Evolutionary conservation across 2,888 invertebrate species (phyloP).

Genomic region (Eristalinus aeneus): DNA sequence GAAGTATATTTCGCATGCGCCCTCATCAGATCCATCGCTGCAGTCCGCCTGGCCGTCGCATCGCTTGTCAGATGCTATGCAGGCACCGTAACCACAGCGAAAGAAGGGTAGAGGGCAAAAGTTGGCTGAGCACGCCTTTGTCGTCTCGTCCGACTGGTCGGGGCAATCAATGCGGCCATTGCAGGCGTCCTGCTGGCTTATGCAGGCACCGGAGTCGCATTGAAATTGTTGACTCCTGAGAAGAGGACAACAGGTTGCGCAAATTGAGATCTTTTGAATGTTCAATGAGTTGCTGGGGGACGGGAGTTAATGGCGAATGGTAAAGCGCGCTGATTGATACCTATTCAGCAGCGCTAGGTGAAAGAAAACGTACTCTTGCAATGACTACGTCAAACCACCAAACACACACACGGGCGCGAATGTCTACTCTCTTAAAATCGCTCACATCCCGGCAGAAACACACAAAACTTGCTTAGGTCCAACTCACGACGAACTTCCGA

Average conservation of each 20-base stretch:
- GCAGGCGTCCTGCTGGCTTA: slow-evolving; percentile 65
- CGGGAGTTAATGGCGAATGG: no score
- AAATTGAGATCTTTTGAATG: neutral
- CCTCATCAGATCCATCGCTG: slow-evolving; percentile 75
- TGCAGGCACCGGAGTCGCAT: slow-evolving; percentile 72
- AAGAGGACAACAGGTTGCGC: neutral
- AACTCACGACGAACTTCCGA: neutral
- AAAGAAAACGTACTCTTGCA: no score
- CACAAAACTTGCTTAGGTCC: neutral
- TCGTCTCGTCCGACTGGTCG: slow-evolving; percentile 75
- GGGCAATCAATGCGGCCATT: slow-evolving; percentile 79
- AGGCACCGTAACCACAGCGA: slow-evolving; percentile 76
- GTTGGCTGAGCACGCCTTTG: slow-evolving; percentile 55
- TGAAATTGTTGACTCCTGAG: slow-evolving; percentile 14
- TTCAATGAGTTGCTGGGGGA: no score
- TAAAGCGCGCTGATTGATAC: no score
- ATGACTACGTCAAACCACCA: no score
- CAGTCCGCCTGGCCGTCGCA: slow-evolving; percentile 74
- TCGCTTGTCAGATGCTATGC: slow-evolving; percentile 68
- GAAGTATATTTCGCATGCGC: slow-evolving; percentile 65
- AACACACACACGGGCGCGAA: no score
- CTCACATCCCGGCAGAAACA: no score
- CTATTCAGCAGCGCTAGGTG: no score
- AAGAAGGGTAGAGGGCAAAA: slow-evolving; percentile 73
- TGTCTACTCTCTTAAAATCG: no score